Percentiles rank a stretch among this genome's conserved stretches.
phyloP scores from a whole-genome alignment of 2,888 invertebrate genomes.

The Agriopis aurantiaria region DNA sequence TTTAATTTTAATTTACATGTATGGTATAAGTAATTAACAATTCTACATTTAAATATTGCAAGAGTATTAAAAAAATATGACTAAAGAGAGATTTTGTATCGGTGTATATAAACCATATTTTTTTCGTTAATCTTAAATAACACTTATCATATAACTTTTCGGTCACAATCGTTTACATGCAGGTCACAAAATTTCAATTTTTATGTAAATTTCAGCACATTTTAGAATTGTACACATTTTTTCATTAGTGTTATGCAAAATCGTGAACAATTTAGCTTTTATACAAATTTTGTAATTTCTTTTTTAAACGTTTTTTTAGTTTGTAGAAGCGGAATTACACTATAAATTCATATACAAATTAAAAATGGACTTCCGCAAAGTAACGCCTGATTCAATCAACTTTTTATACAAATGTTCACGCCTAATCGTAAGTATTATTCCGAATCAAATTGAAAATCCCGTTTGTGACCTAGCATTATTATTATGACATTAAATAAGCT shows the following conservation, averaged over 20 bases:
- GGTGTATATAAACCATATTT: constrained; percentile 22
- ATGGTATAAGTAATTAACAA: too few species aligned
- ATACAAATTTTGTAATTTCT: too few species aligned
- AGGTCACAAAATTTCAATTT: constrained; percentile 4
- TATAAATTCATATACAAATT: too few species aligned
- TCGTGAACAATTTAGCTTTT: neutral
- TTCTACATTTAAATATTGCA: too few species aligned
- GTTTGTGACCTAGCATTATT: constrained; percentile 35
- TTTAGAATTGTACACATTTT: neutral
- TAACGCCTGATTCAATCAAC: too few species aligned
- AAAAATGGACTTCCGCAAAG: too few species aligned
- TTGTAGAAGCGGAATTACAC: too few species aligned
- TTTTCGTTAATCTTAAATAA: constrained; percentile 21
- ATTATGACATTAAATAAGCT: constrained; percentile 47
- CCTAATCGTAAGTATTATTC: neutral
- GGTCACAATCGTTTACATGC: constrained; percentile 4
- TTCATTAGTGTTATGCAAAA: constrained; percentile 8
- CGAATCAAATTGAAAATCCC: neutral
- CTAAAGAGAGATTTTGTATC: neutral
- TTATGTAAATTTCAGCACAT: neutral
- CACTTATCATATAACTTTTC: constrained; percentile 29
- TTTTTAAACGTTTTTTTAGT: too few species aligned
- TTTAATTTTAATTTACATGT: too few species aligned
- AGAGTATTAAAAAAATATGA: neutral
- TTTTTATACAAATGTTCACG: neutral